These are phyloP conservation scores for Lophotis ruficrista DNA, from an alignment of 2,113 vertebrate genomes.

Conservation along the genomic window DNA sequence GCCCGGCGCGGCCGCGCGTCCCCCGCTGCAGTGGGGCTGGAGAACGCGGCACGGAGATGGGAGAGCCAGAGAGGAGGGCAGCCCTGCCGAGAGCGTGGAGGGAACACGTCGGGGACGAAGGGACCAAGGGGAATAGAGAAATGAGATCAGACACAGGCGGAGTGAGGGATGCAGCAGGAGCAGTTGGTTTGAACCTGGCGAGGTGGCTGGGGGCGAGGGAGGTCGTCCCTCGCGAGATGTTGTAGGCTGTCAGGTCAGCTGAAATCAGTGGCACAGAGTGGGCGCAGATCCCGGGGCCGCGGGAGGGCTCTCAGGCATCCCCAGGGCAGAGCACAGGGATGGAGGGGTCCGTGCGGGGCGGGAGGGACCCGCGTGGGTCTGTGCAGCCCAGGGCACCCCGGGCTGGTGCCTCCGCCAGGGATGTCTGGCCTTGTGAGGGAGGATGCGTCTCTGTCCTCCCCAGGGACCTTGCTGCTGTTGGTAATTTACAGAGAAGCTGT, in stretches of 20 bases:
- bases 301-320: neutral
- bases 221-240: neutral
- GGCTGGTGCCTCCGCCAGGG: neutral
- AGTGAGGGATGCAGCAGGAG: neutral
- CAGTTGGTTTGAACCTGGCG: neutral
- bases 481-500: neutral
- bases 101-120: neutral
- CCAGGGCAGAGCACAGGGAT: accelerated
- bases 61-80: neutral
- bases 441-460: neutral
- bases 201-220: neutral
- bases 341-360: neutral
- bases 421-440: neutral
- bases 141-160: neutral
- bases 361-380: too few species aligned
- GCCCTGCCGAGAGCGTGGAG: neutral
- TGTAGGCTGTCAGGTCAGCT: neutral
- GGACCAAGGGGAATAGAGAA: neutral
- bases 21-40: accelerated
- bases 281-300: neutral
- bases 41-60: neutral
- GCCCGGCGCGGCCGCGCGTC: neutral
- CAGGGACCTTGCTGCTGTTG: accelerated
- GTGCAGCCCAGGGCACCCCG: accelerated
- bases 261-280: neutral